Conservation (phyloP, 2,888 invertebrate species). For the Sinhomidia bicolor region DNA sequence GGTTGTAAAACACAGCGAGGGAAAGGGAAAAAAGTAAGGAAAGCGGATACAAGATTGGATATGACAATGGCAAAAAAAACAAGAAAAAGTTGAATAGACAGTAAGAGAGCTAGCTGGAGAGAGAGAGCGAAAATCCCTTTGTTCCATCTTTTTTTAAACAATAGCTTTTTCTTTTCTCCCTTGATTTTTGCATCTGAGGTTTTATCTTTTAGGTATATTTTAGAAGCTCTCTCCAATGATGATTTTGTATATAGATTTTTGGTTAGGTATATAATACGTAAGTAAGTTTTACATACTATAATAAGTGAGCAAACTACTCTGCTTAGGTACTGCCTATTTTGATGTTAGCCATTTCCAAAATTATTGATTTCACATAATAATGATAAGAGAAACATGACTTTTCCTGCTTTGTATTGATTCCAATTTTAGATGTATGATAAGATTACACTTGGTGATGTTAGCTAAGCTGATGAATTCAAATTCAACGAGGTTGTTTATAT, state of each 20-base stretch:
- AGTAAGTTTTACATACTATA: too few relatives aligned
- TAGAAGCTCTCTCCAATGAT: background rate
- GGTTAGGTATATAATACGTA: too few relatives aligned
- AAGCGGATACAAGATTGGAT: slow-evolving; percentile 27
- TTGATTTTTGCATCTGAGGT: background rate
- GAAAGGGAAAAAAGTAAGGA: slow-evolving; percentile 14
- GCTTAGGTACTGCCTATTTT: background rate
- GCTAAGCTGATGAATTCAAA: background rate
- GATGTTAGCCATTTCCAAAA: background rate
- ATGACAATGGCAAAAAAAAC: slow-evolving; percentile 24
- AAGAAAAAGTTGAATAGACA: slow-evolving; percentile 28
- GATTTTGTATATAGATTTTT: background rate
- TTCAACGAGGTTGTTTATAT: slow-evolving; percentile 16
- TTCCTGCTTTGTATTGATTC: background rate
- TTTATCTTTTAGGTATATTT: background rate
- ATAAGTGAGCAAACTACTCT: too few relatives aligned
- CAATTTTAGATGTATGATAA: background rate
- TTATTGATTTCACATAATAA: slow-evolving; percentile 35
- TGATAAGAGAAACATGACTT: slow-evolving; percentile 1
- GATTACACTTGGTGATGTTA: background rate
- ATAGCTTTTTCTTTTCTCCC: slow-evolving; percentile 9
- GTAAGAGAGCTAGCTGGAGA: background rate
- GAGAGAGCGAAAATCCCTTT: slow-evolving; percentile 1
- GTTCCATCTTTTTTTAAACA: slow-evolving; percentile 3
- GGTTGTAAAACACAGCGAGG: slow-evolving; percentile 40